These are phyloP conservation scores for Drosophila sechellia DNA, from an alignment of 1,140 invertebrate species.

Conservation along the genomic window DNA sequence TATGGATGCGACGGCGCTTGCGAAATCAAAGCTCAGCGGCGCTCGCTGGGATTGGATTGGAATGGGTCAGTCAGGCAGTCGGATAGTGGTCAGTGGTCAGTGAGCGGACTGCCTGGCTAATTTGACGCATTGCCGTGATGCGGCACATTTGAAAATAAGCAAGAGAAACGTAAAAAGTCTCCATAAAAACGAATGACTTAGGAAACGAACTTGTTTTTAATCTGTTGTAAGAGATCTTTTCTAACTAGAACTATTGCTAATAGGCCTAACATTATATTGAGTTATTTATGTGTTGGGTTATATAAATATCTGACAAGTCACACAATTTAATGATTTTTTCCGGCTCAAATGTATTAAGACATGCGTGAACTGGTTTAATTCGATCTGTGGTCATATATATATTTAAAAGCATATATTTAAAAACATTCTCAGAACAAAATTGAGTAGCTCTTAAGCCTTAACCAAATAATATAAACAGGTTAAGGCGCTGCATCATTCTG, in stretches of 20 bases:
- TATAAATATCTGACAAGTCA: background rate
- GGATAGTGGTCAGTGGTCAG: constrained; percentile 29
- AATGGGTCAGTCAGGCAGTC: constrained; percentile 45
- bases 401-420: too few species aligned
- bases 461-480: background rate
- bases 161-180: constrained; percentile 4
- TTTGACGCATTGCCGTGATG: constrained; percentile 60
- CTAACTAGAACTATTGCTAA: background rate
- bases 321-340: background rate
- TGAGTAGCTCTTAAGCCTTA: background rate
- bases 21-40: constrained; percentile 43
- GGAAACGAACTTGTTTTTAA: constrained; percentile 65
- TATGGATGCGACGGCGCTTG: constrained; percentile 69
- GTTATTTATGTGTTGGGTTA: too few species aligned
- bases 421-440: background rate
- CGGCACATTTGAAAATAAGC: constrained; percentile 34
- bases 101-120: constrained; percentile 39
- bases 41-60: constrained; percentile 53
- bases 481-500: background rate
- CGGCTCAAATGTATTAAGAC: too few species aligned
- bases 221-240: background rate
- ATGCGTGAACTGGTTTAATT: too few species aligned
- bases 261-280: background rate
- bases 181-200: constrained; percentile 57
- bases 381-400: too few species aligned